Evolutionary conservation across 1,140 invertebrate genomes (phyloP).

Genomic region (Bombus pascuorum): DNA sequence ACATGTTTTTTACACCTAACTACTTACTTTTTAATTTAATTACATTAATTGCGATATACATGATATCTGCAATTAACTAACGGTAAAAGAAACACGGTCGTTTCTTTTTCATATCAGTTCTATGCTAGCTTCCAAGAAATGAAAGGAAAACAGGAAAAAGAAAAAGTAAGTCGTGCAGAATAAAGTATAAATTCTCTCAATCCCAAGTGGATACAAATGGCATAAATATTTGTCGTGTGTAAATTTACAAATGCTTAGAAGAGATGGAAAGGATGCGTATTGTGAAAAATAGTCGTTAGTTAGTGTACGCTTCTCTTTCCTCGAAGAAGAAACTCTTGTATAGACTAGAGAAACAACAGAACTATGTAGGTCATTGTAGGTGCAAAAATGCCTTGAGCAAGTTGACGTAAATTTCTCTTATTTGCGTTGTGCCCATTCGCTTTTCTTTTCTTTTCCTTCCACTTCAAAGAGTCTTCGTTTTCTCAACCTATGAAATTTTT

Average conservation of each 20-base stretch:
- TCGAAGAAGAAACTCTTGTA: background rate
- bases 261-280: too few species aligned
- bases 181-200: background rate
- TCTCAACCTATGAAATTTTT: background rate
- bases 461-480: background rate
- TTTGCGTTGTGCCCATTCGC: background rate
- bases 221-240: constrained; percentile 12
- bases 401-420: constrained; percentile 37
- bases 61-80: background rate
- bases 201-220: background rate
- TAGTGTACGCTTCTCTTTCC: background rate
- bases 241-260: background rate
- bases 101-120: background rate
- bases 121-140: background rate
- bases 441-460: too few species aligned
- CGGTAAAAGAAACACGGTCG: background rate
- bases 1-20: background rate
- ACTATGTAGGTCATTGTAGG: background rate
- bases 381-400: constrained; percentile 9
- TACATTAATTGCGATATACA: background rate
- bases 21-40: background rate
- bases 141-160: background rate
- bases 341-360: background rate
- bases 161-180: background rate
- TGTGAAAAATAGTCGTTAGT: constrained; percentile 34